A percentile compares a stretch with the other conserved stretches of the same genome.
Conservation (phyloP, 2,113 vertebrate species). For the Saguinus midas region DNA sequence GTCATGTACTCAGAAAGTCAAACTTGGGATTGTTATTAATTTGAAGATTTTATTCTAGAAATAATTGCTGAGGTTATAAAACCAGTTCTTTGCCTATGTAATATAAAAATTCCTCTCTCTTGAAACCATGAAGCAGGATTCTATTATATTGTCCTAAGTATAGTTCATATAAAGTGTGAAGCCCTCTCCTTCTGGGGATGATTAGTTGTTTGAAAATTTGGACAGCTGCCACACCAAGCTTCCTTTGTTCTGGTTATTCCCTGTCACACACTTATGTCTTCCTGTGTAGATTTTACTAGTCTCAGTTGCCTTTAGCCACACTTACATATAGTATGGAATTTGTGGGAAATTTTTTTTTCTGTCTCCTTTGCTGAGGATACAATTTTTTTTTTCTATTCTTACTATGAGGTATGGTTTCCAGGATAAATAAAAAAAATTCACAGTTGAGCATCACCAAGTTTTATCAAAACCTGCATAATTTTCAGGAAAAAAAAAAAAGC, state of each 20-base stretch:
- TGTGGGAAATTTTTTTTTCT: neutral
- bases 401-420: neutral
- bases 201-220: neutral
- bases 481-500: neutral
- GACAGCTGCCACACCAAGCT: neutral
- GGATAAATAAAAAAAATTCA: neutral
- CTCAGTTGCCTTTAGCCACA: neutral
- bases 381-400: neutral
- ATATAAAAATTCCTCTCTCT: neutral
- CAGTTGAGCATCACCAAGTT: neutral
- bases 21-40: neutral
- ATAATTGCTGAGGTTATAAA: neutral
- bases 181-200: neutral
- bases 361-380: neutral
- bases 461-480: neutral
- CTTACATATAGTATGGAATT: neutral
- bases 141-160: neutral
- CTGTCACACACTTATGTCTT: neutral
- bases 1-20: neutral
- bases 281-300: neutral
- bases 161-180: neutral
- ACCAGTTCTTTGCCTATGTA: neutral
- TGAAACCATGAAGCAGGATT: neutral
- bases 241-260: neutral
- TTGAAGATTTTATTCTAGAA: neutral